phyloP scores from a whole-genome alignment of 1,140 invertebrate species.

The Drosophila parvula region DNA sequence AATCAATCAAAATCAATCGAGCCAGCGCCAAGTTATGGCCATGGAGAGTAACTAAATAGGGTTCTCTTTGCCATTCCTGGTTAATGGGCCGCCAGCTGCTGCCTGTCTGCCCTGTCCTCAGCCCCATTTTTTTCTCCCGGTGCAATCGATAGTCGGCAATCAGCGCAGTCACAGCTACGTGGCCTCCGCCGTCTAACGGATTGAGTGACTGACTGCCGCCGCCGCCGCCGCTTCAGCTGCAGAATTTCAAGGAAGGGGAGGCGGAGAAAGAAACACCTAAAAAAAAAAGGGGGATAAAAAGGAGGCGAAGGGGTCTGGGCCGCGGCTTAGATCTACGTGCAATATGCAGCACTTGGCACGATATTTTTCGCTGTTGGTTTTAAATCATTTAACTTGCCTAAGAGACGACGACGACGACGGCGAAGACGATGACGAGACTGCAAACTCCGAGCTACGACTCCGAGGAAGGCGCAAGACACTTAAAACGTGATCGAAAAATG shows the following conservation, averaged over 20 bases:
- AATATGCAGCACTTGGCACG: slow-evolving; percentile 81
- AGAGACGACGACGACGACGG: slow-evolving; percentile 54
- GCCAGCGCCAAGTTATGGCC: slow-evolving; percentile 35
- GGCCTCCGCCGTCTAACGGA: slow-evolving; percentile 72
- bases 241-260: slow-evolving; percentile 21
- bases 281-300: not conserved
- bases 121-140: slow-evolving; percentile 33
- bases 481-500: slow-evolving; percentile 82
- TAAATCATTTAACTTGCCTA: slow-evolving; percentile 81
- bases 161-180: slow-evolving; percentile 66
- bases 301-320: slow-evolving; percentile 6
- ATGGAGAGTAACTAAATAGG: slow-evolving; percentile 44
- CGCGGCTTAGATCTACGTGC: slow-evolving; percentile 61
- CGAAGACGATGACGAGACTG: slow-evolving; percentile 48
- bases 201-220: slow-evolving; percentile 72
- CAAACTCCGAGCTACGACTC: slow-evolving; percentile 44
- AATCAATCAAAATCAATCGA: slow-evolving; percentile 50
- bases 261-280: slow-evolving; percentile 18
- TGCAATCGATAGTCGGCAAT: slow-evolving; percentile 57
- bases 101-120: not conserved
- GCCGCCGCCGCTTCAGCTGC: slow-evolving; percentile 62
- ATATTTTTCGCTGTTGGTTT: slow-evolving; percentile 80
- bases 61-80: slow-evolving; percentile 37
- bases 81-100: slow-evolving; percentile 38
- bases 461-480: slow-evolving; percentile 79